Evolutionary conservation across 2,888 invertebrate species (phyloP), one percentile per base, ranked within the genome.

Genomic region (Cylloceria caligata): DNA sequence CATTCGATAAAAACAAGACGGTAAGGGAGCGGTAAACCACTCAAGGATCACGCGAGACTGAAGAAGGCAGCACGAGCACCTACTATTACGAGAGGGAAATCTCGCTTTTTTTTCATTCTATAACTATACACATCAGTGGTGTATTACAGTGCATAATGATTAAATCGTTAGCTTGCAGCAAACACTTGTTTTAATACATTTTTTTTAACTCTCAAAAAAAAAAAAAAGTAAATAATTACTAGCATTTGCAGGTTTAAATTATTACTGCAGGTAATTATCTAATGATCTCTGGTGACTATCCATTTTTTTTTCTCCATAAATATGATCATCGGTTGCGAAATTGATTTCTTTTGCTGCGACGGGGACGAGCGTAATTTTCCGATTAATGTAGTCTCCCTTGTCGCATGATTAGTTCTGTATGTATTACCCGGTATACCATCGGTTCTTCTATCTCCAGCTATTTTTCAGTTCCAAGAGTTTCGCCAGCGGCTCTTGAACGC

Each of bases 11-110:
- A 89, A 68, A 73, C 73, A 79, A 72, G 24, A 75, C 71, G 85
- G 73, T 88, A 69, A 81, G 89, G 90, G 89, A 89, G 89, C 91
- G 88, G 88, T 91, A 91, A 92, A 90, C 88, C 90, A 91, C 89
- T 92, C 91, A 91, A 88, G 89, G 87, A 87, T 89, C 85, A 87
- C 88, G 86, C 87, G 85, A 84, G 83, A 67, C 62, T 83, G 81
- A 78, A 72, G 65, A 42, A 78, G 83, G 82, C 75, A 82, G 11
- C 27, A 27, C 47, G 60, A 45, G 60, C 60, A 21, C 47, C 57
- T 42, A 16, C 57, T 21, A 39, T 36, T 36, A 47, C 16, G 11
- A 45, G 42, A 76, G 52, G 76, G 45, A 47, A 57, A 47, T 34
- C 34, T 30, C n/a, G 7, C 34, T 71, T 21, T 11, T 64, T 71